A percentile compares a stretch with the other conserved stretches of the same genome.
Conservation (phyloP, 2,888 invertebrate species). For the Leptopilina drosophilae region DNA sequence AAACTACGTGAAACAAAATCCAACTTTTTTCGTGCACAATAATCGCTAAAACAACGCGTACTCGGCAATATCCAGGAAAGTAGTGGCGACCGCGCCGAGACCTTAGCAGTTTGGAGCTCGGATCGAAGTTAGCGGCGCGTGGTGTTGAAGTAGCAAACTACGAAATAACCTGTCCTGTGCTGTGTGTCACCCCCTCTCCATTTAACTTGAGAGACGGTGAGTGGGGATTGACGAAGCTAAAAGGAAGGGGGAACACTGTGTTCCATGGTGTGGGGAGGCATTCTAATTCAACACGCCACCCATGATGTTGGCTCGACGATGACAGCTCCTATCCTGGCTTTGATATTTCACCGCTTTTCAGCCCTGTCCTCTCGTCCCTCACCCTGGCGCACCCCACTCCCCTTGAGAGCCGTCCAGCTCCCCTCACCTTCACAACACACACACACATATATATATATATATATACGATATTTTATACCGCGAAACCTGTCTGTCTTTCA, state of each 20-base stretch:
- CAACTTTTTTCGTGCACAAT: constrained; percentile 4
- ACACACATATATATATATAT: too few species aligned
- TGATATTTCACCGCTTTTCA: constrained; percentile 77
- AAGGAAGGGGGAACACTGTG: constrained; percentile 78
- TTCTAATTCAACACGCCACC: constrained; percentile 78
- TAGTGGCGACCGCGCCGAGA: constrained; percentile 63
- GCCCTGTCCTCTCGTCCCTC: constrained; percentile 66
- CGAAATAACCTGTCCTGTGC: constrained; percentile 75
- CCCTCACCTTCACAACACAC: constrained; percentile 61
- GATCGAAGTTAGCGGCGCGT: constrained; percentile 57
- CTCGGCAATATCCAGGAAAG: constrained; percentile 69
- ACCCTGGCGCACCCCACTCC: constrained; percentile 59
- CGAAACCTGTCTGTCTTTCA: constrained; percentile 76
- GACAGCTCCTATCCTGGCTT: constrained; percentile 78
- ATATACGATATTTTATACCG: constrained; percentile 76
- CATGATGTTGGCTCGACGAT: constrained; percentile 77
- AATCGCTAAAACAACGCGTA: constrained; percentile 58
- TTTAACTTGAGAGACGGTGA: constrained; percentile 34
- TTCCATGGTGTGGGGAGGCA: constrained; percentile 76
- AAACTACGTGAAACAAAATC: not conserved
- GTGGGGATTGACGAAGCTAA: constrained; percentile 55
- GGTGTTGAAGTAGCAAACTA: constrained; percentile 66
- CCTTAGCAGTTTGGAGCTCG: constrained; percentile 51
- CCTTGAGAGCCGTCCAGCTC: constrained; percentile 54
- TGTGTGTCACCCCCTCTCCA: constrained; percentile 54